Base-by-base conservation (phyloP, 1,140 invertebrate genomes). In the Dysdera silvatica region DNA sequence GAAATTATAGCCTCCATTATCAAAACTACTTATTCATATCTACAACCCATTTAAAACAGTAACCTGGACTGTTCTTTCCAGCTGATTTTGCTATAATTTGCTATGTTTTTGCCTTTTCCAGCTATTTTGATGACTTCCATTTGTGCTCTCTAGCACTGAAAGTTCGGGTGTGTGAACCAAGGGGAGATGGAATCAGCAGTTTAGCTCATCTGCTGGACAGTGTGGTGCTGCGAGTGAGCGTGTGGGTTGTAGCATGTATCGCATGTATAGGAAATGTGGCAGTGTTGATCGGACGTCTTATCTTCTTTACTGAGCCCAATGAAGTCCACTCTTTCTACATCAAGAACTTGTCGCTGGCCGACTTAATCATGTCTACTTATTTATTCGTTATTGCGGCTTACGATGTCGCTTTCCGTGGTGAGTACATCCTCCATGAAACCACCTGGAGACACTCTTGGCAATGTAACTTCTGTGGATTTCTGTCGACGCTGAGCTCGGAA, bases 291-390 rank as follows among this genome's bases (percentile, higher is more conserved):
- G 83, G 83, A 40, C 78, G 87, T 63, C 80, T 83, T 52, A 77
- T 81, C 2, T 78, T 81, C 20, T n/a, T n/a, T n/a, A 78, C 77
- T 4, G 71, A 76, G 73, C 69, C 71, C 24, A 68, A 71, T 68
- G 35, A 78, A 32, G 74, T 78, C 18, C 72, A 77, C 54, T 78
- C 77, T 4, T 73, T 80, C 65, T 78, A 88, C 31, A 85, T 89
- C 58, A 80, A 82, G 45, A 88, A 88, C 74, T 75, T 89, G 35
- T 85, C 87, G 82, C 79, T 84, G n/a, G 83, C 87, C 8, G 88
- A 90, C 74, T 77, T 88, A 65, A 72, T 89, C 18, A 89, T 89
- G 85, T 87, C 86, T 1, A 71, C 88, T 51, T 89, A 89, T 74
- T 75, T 89, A 54, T 72, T 87, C n/a, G 77, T 83, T 51, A 85